Conservation (phyloP, 2,888 invertebrate species). For the Agrochola litura region DNA sequence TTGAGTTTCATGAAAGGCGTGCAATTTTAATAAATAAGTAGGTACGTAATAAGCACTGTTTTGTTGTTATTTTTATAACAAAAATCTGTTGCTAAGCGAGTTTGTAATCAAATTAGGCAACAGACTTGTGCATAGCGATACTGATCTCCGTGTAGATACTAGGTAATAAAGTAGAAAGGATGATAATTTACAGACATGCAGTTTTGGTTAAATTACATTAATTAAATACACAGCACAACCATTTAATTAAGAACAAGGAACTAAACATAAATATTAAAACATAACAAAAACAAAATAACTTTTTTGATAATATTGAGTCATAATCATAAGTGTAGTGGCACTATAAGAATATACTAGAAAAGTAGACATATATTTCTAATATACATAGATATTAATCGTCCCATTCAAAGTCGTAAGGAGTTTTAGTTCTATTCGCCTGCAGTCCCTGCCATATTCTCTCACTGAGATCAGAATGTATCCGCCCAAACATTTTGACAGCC, state of each 20-base stretch:
- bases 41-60: background rate
- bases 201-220: background rate
- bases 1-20: constrained; percentile 1
- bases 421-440: constrained; percentile 71
- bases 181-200: background rate
- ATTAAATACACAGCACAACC: background rate
- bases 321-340: background rate
- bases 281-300: constrained; percentile 15
- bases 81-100: background rate
- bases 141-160: background rate
- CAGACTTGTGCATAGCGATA: background rate
- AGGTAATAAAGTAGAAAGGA: background rate
- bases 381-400: constrained; percentile 26
- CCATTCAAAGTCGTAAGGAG: constrained; percentile 16
- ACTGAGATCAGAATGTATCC: constrained; percentile 95
- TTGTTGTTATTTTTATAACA: background rate
- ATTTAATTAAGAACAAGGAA: background rate
- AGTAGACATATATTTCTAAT: background rate
- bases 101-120: background rate
- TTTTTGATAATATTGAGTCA: background rate
- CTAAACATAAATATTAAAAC: background rate
- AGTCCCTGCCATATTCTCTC: constrained; percentile 78
- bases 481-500: constrained; percentile 94
- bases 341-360: background rate
- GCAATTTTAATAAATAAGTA: background rate